A percentile compares a stretch with the other conserved stretches of the same genome.
phyloP scores from a whole-genome alignment of 2,113 vertebrate genomes.

The Bufo gargarizans region DNA sequence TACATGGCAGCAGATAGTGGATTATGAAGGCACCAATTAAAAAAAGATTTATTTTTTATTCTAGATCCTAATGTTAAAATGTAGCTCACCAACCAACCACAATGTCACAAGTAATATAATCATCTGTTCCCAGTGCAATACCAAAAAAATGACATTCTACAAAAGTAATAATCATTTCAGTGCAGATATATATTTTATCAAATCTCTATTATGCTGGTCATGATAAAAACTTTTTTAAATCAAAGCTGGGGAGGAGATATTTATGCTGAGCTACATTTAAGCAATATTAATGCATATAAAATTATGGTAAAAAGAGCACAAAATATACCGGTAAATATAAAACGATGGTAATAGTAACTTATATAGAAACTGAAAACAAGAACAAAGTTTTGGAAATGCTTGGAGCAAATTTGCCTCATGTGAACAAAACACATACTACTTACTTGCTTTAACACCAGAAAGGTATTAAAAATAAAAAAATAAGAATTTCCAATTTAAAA shows the following conservation, averaged over 20 bases:
- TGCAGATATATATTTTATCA: background rate
- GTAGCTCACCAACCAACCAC: constrained; percentile 18
- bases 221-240: background rate
- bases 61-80: constrained; percentile 31
- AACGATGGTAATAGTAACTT: too few relatives aligned
- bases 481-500: too few relatives aligned
- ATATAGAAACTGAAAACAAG: too few relatives aligned
- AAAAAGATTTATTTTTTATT: constrained; percentile 53
- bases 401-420: too few relatives aligned
- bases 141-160: constrained; percentile 6
- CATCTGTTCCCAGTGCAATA: constrained; percentile 3
- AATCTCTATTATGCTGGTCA: background rate
- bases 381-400: too few relatives aligned
- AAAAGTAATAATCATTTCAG: background rate
- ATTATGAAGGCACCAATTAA: constrained; percentile 55
- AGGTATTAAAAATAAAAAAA: too few relatives aligned
- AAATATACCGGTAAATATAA: background rate
- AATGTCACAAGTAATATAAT: constrained; percentile 32
- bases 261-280: background rate
- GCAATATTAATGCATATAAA: background rate
- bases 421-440: too few relatives aligned
- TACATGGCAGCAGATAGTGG: constrained; percentile 51
- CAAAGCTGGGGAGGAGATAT: background rate
- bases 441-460: too few relatives aligned
- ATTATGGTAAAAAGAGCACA: background rate